A percentile compares a stretch with the other conserved stretches of the same genome.
Evolutionary conservation across 2,888 invertebrate species (phyloP).

Genomic region (Pterostichus niger): DNA sequence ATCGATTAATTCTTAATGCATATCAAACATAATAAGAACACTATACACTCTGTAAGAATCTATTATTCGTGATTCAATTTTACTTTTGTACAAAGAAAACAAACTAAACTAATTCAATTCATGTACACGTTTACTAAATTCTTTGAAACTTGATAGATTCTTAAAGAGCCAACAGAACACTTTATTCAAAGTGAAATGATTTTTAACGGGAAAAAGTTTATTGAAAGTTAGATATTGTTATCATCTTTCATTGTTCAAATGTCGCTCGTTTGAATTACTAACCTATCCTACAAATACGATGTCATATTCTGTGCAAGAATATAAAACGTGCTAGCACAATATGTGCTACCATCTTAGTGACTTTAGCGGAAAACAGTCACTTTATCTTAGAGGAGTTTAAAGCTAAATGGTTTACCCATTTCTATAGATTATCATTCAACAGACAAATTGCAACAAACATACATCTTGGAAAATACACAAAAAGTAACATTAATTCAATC

Average conservation of each 20-base stretch:
- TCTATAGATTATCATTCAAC: conserved; percentile 65
- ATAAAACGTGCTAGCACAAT: conserved; percentile 66
- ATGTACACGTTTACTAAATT: conserved; percentile 25
- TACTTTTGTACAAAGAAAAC: conserved; percentile 39
- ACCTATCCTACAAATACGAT: conserved; percentile 53
- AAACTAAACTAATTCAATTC: conserved; percentile 13
- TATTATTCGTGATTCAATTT: conserved; percentile 11
- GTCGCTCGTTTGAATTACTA: conserved; percentile 46
- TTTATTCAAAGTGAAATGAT: conserved; percentile 23
- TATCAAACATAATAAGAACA: conserved; percentile 5
- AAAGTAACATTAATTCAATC: conserved; percentile 45
- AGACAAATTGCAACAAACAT: conserved; percentile 66
- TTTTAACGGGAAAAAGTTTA: conserved; percentile 21
- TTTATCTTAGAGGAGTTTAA: conserved; percentile 55
- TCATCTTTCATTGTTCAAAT: conserved; percentile 23
- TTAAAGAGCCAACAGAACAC: conserved; percentile 21
- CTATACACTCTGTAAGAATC: conserved; percentile 28
- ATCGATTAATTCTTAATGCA: conserved; percentile 16
- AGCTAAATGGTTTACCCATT: conserved; percentile 55
- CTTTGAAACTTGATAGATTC: conserved; percentile 35
- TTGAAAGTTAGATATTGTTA: conserved; percentile 47
- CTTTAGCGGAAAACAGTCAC: conserved; percentile 64
- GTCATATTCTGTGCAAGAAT: conserved; percentile 61
- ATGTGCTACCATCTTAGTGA: conserved; percentile 65
- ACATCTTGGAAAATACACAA: conserved; percentile 52